phyloP scores from a whole-genome alignment of 1,140 invertebrate species.

The Cecropterus lyciades region DNA sequence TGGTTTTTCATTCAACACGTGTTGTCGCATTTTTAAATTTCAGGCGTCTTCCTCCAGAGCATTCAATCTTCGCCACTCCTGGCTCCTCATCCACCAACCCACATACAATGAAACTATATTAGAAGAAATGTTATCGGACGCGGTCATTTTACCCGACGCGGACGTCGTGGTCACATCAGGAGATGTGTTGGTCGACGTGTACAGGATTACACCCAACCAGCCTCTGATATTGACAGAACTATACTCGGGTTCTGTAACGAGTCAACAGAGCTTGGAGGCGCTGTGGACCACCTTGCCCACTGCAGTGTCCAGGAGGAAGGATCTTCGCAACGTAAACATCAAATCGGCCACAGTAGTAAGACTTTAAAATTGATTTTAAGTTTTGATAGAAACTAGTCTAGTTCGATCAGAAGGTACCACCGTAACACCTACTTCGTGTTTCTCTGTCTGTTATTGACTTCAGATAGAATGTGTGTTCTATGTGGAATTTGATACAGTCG shows the following conservation, averaged over 20 bases:
- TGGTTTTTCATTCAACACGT: too few relatives aligned
- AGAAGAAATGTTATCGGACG: slow-evolving; percentile 37
- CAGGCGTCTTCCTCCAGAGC: slow-evolving; percentile 62
- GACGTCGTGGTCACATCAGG: slow-evolving; percentile 52
- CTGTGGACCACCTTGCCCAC: slow-evolving; percentile 48
- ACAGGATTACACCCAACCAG: slow-evolving; percentile 48
- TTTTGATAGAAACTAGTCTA: too few relatives aligned
- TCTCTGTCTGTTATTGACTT: too few relatives aligned
- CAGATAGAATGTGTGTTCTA: too few relatives aligned
- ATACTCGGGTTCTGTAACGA: not conserved
- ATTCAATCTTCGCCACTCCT: slow-evolving; percentile 64
- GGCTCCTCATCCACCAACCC: slow-evolving; percentile 52
- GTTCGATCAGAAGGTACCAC: too few relatives aligned
- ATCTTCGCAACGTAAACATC: slow-evolving; percentile 54
- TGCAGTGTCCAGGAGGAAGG: slow-evolving; percentile 51
- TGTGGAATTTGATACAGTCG: too few relatives aligned
- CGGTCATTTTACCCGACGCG: slow-evolving; percentile 56
- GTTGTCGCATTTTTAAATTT: too few relatives aligned
- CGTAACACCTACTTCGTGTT: too few relatives aligned
- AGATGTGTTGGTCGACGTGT: slow-evolving; percentile 55
- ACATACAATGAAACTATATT: slow-evolving; percentile 41
- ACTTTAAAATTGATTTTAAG: too few relatives aligned
- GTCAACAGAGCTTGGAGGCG: slow-evolving; percentile 20
- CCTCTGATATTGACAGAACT: slow-evolving; percentile 43
- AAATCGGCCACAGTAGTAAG: slow-evolving; percentile 56